phyloP scores from a whole-genome alignment of 2,113 vertebrate species.

The Cephalopterus ornatus region DNA sequence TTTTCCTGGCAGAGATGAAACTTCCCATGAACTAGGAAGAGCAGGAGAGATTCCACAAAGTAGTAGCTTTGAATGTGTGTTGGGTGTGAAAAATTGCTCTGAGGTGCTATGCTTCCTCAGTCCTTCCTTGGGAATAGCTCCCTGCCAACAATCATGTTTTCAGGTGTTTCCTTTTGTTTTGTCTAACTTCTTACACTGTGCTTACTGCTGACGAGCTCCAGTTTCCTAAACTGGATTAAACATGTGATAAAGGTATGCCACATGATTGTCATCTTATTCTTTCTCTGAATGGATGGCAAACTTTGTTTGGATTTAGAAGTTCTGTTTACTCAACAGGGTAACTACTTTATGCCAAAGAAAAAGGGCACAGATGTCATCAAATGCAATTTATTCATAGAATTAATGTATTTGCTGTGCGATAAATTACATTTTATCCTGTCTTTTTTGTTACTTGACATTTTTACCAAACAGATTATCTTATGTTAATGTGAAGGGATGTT shows the following conservation, averaged over 20 bases:
- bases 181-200: background rate
- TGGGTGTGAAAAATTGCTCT: background rate
- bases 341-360: background rate
- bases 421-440: background rate
- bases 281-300: background rate
- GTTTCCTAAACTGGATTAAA: background rate
- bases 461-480: background rate
- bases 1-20: slow-evolving; percentile 5
- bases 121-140: background rate
- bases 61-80: background rate
- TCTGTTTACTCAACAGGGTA: background rate
- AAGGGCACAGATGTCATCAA: background rate
- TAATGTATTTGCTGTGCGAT: background rate
- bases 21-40: slow-evolving; percentile 15
- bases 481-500: background rate
- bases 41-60: background rate
- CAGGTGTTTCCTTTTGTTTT: background rate
- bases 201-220: background rate
- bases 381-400: background rate
- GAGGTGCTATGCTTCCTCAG: background rate
- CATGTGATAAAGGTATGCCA: background rate
- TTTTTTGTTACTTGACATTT: background rate
- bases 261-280: background rate
- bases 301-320: background rate
- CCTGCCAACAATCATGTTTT: background rate